Evolutionary conservation across 2,888 invertebrate genomes (phyloP).

Genomic region (Liopterus haemorrhoidalis): DNA sequence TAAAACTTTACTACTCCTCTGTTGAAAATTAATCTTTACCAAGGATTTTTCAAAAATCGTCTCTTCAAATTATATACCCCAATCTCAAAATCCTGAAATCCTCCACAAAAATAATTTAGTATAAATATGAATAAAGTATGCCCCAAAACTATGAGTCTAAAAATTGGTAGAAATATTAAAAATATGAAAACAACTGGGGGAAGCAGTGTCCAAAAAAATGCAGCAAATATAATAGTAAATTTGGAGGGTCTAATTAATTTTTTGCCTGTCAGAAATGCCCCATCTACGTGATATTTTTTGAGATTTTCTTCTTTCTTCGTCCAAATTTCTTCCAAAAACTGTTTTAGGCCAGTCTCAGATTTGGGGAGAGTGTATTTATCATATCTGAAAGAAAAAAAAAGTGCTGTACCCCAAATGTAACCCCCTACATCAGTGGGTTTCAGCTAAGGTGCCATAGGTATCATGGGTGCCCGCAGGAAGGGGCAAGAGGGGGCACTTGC

Average conservation of each 20-base stretch:
- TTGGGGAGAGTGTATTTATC: constrained; percentile 53
- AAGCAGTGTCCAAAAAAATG: constrained; percentile 61
- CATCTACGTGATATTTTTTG: constrained; percentile 53
- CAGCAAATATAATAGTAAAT: constrained; percentile 49
- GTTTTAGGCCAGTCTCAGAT: constrained; percentile 52
- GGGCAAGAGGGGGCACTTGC: too few species aligned
- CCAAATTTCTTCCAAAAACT: constrained; percentile 64
- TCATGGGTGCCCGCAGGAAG: too few species aligned
- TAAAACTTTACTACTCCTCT: too few species aligned
- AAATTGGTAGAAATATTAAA: constrained; percentile 45
- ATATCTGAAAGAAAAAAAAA: constrained; percentile 48
- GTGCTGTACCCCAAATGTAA: too few species aligned
- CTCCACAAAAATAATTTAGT: constrained; percentile 53
- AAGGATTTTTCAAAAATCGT: constrained; percentile 13
- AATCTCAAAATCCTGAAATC: constrained; percentile 57
- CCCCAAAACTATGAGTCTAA: constrained; percentile 52
- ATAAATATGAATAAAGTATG: constrained; percentile 52
- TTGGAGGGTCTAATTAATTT: constrained; percentile 39
- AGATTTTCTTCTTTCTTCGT: constrained; percentile 58
- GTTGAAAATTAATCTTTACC: too few species aligned
- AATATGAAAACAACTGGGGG: constrained; percentile 49
- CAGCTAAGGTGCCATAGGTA: too few species aligned
- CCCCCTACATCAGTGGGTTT: too few species aligned
- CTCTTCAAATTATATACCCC: constrained; percentile 25
- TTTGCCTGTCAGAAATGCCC: constrained; percentile 44